Base-by-base conservation (phyloP, 2,797 vertebrate genomes). In the Furcifer pardalis region DNA sequence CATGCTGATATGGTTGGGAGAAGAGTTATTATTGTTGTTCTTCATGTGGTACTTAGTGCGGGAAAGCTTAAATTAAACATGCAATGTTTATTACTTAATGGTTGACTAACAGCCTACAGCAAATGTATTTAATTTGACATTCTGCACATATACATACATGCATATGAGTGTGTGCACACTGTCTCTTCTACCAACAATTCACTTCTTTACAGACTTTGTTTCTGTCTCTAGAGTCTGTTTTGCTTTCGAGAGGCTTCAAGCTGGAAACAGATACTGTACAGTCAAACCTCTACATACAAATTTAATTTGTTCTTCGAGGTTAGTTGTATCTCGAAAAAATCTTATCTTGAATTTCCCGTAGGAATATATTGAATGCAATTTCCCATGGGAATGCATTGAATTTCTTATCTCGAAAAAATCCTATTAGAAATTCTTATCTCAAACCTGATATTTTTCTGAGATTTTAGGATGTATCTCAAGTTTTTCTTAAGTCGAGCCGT, bases 21-120 rank as follows among this genome's bases (percentile, higher is more conserved):
- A 91, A 85, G 74, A 79, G 25, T 75, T 90, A 86, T 87, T 79
- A 86, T 84, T 93, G 88, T 88, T 83, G 83, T 91, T 78, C 82
- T 86, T 81, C 77, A 8, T 75, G 85, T 83, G 80, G 77, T 90
- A 81, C 80, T 90, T 91, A 83, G 37, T 81, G 83, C 79, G 60
- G 27, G 2, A 76, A 90, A 93, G 82, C 79, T 77, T 85, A 71
- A 85, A 87, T 89, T 86, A 91, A 90, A 94, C 88, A 83, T 91
- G 44, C 66, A 71, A 76, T 59, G 1, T 91, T 93, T 89, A 81
- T 88, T 81, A 56, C 84, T 83, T 84, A 79, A 49, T 81, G 59
- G 89, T 93, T 81, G 65, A 6, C 84, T 77, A 82, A 63, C 80
- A 87, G 84, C 83, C 69, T 1, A 40, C 35, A 84, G 69, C 32